Percentiles rank a stretch among this genome's conserved stretches.
Conservation (phyloP, 2,113 vertebrate genomes). For the Brachypodius melanocephalos region DNA sequence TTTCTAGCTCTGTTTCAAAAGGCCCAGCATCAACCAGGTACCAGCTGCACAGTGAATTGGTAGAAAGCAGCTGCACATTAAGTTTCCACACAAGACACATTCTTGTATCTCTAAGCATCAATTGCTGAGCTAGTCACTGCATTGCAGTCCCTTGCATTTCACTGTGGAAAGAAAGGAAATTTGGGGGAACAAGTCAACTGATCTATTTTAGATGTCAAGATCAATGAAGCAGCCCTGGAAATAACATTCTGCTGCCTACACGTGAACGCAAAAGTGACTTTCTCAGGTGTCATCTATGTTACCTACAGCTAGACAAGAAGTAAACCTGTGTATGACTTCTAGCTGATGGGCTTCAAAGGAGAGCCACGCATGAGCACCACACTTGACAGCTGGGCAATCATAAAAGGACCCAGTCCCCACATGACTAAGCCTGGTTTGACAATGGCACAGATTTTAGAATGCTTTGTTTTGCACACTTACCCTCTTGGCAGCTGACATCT, state of each 20-base stretch:
- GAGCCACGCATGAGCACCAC: neutral
- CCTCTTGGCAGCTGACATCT: neutral
- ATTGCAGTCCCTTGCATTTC: neutral
- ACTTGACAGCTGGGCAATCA: neutral
- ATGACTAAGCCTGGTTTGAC: neutral
- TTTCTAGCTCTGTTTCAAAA: neutral
- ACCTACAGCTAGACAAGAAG: neutral
- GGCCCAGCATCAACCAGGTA: neutral
- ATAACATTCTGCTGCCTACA: neutral
- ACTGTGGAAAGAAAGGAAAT: neutral
- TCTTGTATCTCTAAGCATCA: neutral
- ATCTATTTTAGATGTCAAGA: neutral
- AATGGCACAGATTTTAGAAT: neutral
- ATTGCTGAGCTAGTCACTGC: neutral
- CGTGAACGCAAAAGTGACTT: neutral
- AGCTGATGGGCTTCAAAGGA: neutral
- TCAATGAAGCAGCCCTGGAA: neutral
- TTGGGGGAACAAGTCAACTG: neutral
- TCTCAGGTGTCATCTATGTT: neutral
- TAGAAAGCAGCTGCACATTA: neutral
- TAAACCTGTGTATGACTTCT: neutral
- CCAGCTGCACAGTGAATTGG: neutral
- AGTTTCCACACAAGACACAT: neutral
- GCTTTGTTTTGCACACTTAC: neutral
- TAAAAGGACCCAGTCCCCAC: rapidly evolving